phyloP scores from a whole-genome alignment of 1,140 invertebrate genomes.

The Cherax destructor region DNA sequence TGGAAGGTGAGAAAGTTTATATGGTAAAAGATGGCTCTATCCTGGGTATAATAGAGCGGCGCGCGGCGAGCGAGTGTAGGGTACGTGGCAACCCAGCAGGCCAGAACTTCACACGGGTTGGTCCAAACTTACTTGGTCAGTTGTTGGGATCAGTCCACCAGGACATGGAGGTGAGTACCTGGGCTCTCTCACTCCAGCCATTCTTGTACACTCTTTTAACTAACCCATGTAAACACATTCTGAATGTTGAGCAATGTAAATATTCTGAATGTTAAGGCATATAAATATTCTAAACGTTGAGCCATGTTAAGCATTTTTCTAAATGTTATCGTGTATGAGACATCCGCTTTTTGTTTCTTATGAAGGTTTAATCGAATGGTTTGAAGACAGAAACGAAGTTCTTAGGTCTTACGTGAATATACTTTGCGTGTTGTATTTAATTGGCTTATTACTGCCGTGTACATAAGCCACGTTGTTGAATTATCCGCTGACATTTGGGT shows the following conservation, averaged over 20 bases:
- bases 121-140: background rate
- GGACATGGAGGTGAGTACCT: constrained; percentile 1
- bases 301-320: background rate
- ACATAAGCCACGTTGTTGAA: too few species aligned
- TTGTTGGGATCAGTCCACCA: background rate
- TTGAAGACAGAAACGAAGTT: background rate
- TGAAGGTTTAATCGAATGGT: background rate
- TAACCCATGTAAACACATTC: background rate
- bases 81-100: background rate
- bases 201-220: background rate
- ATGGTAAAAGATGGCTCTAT: background rate
- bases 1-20: background rate
- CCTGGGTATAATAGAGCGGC: background rate
- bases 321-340: background rate
- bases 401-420: too few species aligned
- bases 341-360: background rate
- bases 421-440: too few species aligned
- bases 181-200: background rate
- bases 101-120: background rate
- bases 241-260: background rate
- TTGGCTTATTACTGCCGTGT: too few species aligned
- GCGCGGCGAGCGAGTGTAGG: background rate
- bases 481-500: too few species aligned
- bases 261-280: too few species aligned
- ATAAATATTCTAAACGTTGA: background rate